Percentiles rank a stretch among this genome's conserved stretches.
These are phyloP conservation scores for Hypselothyrea guttata DNA, from an alignment of 2,888 invertebrate species.

Conservation along the genomic window DNA sequence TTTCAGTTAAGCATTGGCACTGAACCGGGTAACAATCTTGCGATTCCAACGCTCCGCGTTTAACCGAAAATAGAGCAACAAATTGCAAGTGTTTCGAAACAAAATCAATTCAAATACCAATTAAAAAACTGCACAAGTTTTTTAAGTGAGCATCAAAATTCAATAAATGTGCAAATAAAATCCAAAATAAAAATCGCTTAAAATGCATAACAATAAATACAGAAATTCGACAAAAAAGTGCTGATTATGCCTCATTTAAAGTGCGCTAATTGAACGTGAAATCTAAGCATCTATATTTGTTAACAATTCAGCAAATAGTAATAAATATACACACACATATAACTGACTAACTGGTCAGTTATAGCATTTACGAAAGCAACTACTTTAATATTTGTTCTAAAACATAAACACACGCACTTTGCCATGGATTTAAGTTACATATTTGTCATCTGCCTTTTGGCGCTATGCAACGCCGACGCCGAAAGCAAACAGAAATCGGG, in stretches of 20 bases:
- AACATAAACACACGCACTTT: conserved; percentile 13
- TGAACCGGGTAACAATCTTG: conserved; percentile 82
- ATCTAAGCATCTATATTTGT: conserved; percentile 48
- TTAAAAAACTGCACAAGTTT: conserved; percentile 18
- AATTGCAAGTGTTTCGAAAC: conserved; percentile 43
- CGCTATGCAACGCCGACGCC: conserved; percentile 73
- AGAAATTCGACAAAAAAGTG: conserved; percentile 23
- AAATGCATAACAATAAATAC: conserved; percentile 49
- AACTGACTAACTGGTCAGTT: conserved; percentile 32
- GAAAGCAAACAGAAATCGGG: conserved; percentile 85
- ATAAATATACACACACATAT: conserved; percentile 23
- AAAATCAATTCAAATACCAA: neutral
- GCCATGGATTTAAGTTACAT: conserved; percentile 80
- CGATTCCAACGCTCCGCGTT: conserved; percentile 63
- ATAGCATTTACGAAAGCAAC: conserved; percentile 1
- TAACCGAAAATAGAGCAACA: conserved; percentile 30
- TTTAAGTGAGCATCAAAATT: conserved; percentile 39
- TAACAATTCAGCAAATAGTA: conserved; percentile 12
- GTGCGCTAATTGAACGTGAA: conserved; percentile 81
- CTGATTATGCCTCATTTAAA: conserved; percentile 69
- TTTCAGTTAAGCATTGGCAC: conserved; percentile 82
- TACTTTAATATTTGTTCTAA: conserved; percentile 37
- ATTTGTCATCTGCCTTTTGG: conserved; percentile 77
- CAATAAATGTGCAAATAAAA: conserved; percentile 14
- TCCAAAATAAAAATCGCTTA: conserved; percentile 20